These are phyloP conservation scores for Hydropsyche tenuis DNA, from an alignment of 1,140 invertebrate genomes.

Conservation along the genomic window DNA sequence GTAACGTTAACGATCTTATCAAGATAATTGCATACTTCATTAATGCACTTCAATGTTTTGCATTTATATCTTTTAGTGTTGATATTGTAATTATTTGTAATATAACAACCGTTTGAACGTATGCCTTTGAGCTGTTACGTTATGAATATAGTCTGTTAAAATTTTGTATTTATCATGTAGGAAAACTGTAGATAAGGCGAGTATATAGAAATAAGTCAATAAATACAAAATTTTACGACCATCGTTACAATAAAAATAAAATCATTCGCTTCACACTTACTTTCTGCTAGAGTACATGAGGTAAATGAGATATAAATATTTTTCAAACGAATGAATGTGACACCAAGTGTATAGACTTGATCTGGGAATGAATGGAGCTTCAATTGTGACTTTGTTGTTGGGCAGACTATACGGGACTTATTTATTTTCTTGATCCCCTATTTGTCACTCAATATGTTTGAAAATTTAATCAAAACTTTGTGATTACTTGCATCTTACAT, in stretches of 20 bases:
- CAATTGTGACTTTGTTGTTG: conserved; percentile 22
- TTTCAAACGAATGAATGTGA: conserved; percentile 31
- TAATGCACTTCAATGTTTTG: conserved; percentile 63
- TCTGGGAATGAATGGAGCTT: conserved; percentile 16
- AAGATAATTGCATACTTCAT: conserved; percentile 57
- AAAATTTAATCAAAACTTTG: not conserved
- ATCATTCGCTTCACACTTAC: conserved; percentile 23
- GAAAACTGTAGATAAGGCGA: conserved; percentile 64
- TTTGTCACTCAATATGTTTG: conserved; percentile 7
- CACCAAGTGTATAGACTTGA: conserved; percentile 34
- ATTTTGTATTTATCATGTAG: conserved; percentile 66
- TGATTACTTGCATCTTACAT: not conserved
- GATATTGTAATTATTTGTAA: conserved; percentile 63
- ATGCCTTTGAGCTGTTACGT: conserved; percentile 61
- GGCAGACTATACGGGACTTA: conserved; percentile 30
- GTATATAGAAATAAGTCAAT: conserved; percentile 51
- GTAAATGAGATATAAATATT: conserved; percentile 26
- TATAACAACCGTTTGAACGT: conserved; percentile 63
- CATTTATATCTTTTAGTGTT: conserved; percentile 66
- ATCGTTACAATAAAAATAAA: conserved; percentile 18
- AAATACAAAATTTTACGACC: conserved; percentile 66
- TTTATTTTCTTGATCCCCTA: conserved; percentile 18
- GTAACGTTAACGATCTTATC: conserved; percentile 42
- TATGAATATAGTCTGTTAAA: conserved; percentile 59
- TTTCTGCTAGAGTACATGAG: conserved; percentile 21